These are phyloP conservation scores for Drosophila biarmipes DNA, from an alignment of 1,140 invertebrate genomes.

Conservation along the genomic window DNA sequence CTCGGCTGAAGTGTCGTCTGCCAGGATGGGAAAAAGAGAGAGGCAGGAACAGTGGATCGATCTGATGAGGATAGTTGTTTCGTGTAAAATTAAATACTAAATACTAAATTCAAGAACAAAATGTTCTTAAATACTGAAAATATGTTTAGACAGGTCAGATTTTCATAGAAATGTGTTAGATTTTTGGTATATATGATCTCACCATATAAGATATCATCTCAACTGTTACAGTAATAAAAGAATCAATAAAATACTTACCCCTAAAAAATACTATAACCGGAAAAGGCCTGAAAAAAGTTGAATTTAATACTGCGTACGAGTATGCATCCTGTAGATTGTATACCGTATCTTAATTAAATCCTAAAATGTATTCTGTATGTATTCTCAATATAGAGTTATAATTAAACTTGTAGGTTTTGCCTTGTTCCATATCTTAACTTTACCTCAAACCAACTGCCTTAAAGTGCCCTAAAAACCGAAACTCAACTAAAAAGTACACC, in stretches of 20 bases:
- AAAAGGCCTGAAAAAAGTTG: too few relatives aligned
- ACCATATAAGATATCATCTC: too few relatives aligned
- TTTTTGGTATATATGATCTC: too few relatives aligned
- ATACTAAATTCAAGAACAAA: background rate
- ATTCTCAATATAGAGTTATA: background rate
- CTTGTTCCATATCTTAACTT: too few relatives aligned
- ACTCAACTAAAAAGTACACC: background rate
- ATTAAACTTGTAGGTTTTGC: too few relatives aligned
- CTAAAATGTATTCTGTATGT: background rate
- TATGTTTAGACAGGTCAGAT: background rate
- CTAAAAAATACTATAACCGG: too few relatives aligned
- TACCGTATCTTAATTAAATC: background rate
- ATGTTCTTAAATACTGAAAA: background rate
- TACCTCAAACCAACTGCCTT: too few relatives aligned
- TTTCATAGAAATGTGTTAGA: too few relatives aligned
- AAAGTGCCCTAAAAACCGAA: too few relatives aligned
- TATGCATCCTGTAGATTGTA: background rate
- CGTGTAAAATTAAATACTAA: background rate
- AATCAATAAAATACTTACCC: too few relatives aligned
- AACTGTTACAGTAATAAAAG: too few relatives aligned
- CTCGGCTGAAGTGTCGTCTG: slow-evolving; percentile 67
- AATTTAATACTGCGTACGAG: background rate
- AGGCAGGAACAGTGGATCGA: slow-evolving; percentile 19
- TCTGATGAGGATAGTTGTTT: background rate
- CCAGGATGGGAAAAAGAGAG: slow-evolving; percentile 33